A percentile compares a stretch with the other conserved stretches of the same genome.
Conservation (phyloP, 92 coral and sea anemone genomes). For the Parazoanthus atlanticus region DNA sequence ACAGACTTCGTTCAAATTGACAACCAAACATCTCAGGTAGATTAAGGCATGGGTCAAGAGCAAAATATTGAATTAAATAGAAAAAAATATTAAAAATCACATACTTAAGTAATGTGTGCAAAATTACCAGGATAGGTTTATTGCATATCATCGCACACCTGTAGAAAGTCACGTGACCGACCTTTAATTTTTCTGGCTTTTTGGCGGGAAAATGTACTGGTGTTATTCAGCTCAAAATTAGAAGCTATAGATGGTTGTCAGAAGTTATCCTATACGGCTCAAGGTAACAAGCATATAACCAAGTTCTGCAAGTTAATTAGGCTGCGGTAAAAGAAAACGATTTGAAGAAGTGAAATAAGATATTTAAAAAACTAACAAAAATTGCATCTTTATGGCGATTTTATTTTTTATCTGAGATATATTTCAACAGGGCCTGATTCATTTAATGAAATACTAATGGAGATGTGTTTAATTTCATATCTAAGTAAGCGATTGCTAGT, state of each 20-base stretch:
- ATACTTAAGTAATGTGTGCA: not conserved
- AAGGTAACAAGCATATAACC: conserved; percentile 4
- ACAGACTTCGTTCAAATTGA: too few species aligned
- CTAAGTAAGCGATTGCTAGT: not conserved
- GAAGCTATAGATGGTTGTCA: not conserved
- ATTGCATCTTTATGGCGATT: not conserved
- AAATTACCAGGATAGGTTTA: conserved; percentile 1
- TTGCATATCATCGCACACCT: not conserved
- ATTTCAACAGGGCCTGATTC: conserved; percentile 6
- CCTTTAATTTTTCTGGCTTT: conserved; percentile 26
- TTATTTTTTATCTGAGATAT: not conserved
- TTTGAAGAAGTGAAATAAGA: not conserved
- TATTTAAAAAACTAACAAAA: not conserved
- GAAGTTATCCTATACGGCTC: not conserved
- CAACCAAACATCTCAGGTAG: not conserved
- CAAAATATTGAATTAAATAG: not conserved
- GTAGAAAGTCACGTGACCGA: conserved; percentile 19
- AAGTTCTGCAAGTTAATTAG: conserved; percentile 19
- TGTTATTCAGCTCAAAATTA: conserved; percentile 15
- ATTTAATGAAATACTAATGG: conserved; percentile 3
- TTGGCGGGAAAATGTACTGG: conserved; percentile 22
- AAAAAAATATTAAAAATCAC: not conserved
- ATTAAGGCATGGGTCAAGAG: conserved; percentile 33
- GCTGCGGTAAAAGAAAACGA: not conserved
- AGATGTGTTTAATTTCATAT: not conserved